Evolutionary conservation across 2,888 invertebrate species (phyloP), one percentile per base, ranked within the genome.

Genomic region (Griposia aprilina): DNA sequence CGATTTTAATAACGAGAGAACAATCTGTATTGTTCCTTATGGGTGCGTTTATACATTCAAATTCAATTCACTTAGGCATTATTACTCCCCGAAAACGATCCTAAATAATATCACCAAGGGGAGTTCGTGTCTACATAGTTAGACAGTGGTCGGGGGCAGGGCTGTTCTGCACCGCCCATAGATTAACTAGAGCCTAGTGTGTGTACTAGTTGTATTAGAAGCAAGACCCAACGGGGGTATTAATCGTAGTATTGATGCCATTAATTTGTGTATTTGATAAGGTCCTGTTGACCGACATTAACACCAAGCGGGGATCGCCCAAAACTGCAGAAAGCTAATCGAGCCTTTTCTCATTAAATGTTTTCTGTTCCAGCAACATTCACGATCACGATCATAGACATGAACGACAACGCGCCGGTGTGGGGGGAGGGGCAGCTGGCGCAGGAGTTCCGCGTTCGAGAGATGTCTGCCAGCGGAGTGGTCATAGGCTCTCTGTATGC

Each of bases 331-430:
- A 36, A 65, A 50, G 15, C 11, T 11, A 26, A 52, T 74, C 48
- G 20, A 50, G 23, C 17, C 41, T 60, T 50, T 3, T 26, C n/a
- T 57, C 23, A 69, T 20, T 13, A 48, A 26, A 23, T 10, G 17
- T 26, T 26, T 2, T 65, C 62, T 60, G 36, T 83, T 82, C 30
- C 80, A 98, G 98, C 97, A 7, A 95, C 96, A 10, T 93, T 98
- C 82, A 96, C 97, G 0, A 95, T 98, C 41, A 96, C 96, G 3
- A 97, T 98, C 80, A 92, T 95, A 23, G 98, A 98, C 90, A 94
- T 97, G 90, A 98, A 98, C 89, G 98, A 98, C 92, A 97, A 97
- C 91, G 80, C 93, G 3, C 98, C 98, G 5, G 83, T 94, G 69
- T 98, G 98, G 95, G 92, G 92, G 0, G 83, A 89, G 1, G 95